Conservation (phyloP, 2,113 vertebrate genomes). For the Psilopogon haemacephalus region DNA sequence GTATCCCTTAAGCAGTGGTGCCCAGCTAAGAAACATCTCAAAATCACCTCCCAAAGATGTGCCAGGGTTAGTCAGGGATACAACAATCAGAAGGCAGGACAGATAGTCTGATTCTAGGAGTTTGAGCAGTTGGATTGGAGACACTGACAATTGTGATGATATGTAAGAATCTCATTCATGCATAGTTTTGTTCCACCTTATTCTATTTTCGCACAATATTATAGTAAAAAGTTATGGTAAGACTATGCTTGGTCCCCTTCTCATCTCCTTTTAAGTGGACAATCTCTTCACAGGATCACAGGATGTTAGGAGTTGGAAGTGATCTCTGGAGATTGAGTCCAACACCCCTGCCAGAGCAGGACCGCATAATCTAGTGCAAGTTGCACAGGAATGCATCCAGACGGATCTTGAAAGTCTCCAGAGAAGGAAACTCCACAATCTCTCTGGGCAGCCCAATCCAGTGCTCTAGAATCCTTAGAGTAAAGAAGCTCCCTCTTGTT, state of each 20-base stretch:
- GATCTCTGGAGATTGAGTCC: too few species aligned
- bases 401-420: too few species aligned
- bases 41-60: neutral
- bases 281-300: too few species aligned
- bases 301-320: too few species aligned
- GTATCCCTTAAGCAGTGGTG: neutral
- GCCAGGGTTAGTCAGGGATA: neutral
- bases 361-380: too few species aligned
- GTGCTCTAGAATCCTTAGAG: too few species aligned
- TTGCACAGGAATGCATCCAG: too few species aligned
- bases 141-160: neutral
- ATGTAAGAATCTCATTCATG: neutral
- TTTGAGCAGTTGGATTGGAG: neutral
- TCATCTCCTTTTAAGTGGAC: neutral
- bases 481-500: too few species aligned
- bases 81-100: neutral
- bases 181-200: neutral
- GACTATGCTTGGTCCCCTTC: accelerated
- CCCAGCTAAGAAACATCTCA: neutral
- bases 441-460: too few species aligned
- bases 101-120: neutral
- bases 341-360: too few species aligned
- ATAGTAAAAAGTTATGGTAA: neutral
- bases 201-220: neutral
- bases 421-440: too few species aligned